These are phyloP conservation scores for Malurus melanocephalus DNA, from an alignment of 2,113 vertebrate genomes.

Conservation along the genomic window DNA sequence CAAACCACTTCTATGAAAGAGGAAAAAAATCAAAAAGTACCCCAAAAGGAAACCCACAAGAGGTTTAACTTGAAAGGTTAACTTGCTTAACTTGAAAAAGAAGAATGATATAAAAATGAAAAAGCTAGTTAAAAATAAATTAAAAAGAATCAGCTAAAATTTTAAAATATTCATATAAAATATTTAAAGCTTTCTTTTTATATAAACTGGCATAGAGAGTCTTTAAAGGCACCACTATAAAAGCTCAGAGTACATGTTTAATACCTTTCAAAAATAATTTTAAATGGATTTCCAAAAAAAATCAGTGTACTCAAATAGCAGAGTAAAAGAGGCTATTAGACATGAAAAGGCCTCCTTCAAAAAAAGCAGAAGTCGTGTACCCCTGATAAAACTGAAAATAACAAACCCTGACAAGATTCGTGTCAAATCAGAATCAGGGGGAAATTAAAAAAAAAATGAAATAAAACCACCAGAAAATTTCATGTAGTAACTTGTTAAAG, in stretches of 20 bases:
- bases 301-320: background rate
- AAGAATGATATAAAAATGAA: constrained; percentile 31
- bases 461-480: background rate
- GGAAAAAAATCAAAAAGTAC: background rate
- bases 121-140: constrained; percentile 59
- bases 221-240: constrained; percentile 29
- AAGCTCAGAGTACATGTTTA: background rate
- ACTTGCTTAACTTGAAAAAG: constrained; percentile 36
- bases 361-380: background rate
- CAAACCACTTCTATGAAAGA: background rate
- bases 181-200: constrained; percentile 52
- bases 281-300: background rate
- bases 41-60: constrained; percentile 2
- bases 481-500: background rate
- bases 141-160: constrained; percentile 38
- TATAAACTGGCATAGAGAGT: background rate
- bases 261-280: constrained; percentile 21
- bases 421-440: fast-evolving
- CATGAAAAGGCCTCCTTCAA: background rate
- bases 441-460: background rate
- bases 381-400: background rate
- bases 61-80: constrained; percentile 45
- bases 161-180: constrained; percentile 53
- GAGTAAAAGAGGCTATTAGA: background rate
- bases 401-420: background rate